These are phyloP conservation scores for Balaenoptera acutorostrata DNA, from an alignment of 2,113 vertebrate genomes.

Conservation along the genomic window DNA sequence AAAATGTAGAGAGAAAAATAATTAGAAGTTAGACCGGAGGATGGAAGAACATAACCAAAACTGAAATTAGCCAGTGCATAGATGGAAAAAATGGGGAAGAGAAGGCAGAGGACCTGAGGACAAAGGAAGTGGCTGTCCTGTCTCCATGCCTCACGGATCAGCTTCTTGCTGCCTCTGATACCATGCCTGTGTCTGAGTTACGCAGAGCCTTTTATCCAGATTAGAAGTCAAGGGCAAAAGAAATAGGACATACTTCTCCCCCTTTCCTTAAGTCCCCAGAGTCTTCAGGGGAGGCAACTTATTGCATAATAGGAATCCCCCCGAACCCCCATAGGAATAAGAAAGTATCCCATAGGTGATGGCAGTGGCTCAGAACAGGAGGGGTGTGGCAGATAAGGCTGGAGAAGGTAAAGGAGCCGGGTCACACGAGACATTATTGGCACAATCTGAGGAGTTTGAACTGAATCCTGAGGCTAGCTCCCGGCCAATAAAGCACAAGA, in stretches of 20 bases:
- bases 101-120: neutral
- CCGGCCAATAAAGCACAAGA: neutral
- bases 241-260: neutral
- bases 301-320: neutral
- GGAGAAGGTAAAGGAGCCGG: neutral
- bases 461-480: neutral
- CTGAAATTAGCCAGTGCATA: neutral
- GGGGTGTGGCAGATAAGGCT: neutral
- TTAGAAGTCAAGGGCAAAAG: neutral
- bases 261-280: neutral
- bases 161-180: neutral
- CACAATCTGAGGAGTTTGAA: neutral
- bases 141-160: rapidly evolving
- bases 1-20: neutral
- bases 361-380: neutral
- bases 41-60: neutral
- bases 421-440: neutral
- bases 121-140: neutral
- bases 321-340: rapidly evolving
- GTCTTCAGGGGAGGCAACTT: neutral
- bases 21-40: neutral
- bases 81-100: neutral
- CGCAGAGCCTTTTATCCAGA: neutral
- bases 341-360: too few species aligned
- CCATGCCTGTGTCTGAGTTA: neutral